Percentiles rank a stretch among this genome's conserved stretches.
Evolutionary conservation across 1,140 invertebrate genomes (phyloP).

Genomic region (Ridgeia piscesae): DNA sequence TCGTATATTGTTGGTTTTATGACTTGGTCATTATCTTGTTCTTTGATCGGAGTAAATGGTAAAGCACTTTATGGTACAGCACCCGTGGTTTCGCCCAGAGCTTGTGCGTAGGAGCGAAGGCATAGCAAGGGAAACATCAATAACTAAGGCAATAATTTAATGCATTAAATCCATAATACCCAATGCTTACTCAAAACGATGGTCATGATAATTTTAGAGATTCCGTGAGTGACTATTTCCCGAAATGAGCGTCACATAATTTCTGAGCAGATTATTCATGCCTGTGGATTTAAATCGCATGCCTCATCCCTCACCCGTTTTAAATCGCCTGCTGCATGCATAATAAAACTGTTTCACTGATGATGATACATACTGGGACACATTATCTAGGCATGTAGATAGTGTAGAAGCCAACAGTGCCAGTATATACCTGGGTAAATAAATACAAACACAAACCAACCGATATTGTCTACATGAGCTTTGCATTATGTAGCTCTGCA

Average conservation of each 20-base stretch:
- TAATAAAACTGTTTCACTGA: neutral
- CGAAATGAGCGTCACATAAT: neutral
- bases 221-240: neutral
- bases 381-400: too few relatives aligned
- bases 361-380: too few relatives aligned
- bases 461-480: neutral
- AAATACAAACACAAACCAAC: too few relatives aligned
- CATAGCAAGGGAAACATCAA: neutral
- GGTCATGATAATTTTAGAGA: neutral
- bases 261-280: neutral
- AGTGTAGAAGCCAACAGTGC: neutral
- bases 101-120: neutral
- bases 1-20: neutral
- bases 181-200: neutral
- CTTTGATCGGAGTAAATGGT: neutral
- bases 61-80: neutral
- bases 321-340: neutral
- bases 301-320: too few relatives aligned
- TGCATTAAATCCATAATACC: neutral
- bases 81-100: neutral
- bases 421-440: too few relatives aligned
- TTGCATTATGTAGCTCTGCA: neutral
- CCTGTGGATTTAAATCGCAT: neutral
- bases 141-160: neutral
- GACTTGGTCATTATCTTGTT: neutral